Conservation (phyloP, 1,140 invertebrate genomes). For the Liolophura sinensis region DNA sequence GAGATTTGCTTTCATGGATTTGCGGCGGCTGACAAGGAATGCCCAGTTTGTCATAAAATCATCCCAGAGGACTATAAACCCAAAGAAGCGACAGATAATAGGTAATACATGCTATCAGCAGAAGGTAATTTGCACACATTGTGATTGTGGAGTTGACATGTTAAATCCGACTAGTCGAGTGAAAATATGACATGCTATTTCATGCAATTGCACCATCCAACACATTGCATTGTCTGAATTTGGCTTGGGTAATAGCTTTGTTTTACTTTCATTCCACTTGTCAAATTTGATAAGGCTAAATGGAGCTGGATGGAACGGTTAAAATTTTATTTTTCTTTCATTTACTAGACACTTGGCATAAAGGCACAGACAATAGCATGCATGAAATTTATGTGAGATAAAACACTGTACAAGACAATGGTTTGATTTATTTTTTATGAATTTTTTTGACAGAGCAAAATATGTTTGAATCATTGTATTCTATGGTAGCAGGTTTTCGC, state of each 20-base stretch:
- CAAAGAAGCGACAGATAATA: slow-evolving; percentile 6
- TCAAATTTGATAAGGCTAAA: no score
- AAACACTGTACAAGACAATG: no score
- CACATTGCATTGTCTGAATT: neutral
- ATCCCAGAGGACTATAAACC: slow-evolving; percentile 20
- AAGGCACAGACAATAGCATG: no score
- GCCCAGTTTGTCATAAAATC: slow-evolving; percentile 21
- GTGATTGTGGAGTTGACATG: neutral
- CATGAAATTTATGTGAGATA: no score
- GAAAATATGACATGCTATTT: neutral
- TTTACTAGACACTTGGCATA: no score
- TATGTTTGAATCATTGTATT: no score
- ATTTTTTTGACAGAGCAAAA: no score
- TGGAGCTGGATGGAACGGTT: no score
- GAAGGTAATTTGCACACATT: neutral
- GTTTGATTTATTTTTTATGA: no score
- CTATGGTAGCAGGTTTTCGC: no score
- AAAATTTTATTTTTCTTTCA: no score
- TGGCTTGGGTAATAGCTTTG: neutral
- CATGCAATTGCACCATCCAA: neutral
- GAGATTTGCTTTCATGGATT: slow-evolving; percentile 22
- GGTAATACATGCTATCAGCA: slow-evolving; percentile 1
- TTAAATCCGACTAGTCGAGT: neutral
- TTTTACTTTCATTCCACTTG: no score
- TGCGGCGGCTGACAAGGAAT: slow-evolving; percentile 6